phyloP scores from a whole-genome alignment of 2,888 invertebrate species.

The Chaetogeoica ovagalla region DNA sequence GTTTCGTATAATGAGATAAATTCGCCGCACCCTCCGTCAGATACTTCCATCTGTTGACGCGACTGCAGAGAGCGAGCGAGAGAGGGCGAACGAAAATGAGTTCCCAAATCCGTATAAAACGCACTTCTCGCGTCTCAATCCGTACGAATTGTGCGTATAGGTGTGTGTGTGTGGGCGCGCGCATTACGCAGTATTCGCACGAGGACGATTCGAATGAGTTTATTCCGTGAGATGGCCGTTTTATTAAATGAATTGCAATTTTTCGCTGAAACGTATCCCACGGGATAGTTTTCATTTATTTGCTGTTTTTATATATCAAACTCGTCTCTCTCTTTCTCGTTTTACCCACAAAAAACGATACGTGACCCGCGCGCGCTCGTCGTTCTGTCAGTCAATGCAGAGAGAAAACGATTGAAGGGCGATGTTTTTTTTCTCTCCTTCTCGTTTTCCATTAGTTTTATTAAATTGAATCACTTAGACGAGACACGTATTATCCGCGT shows the following conservation, averaged over 20 bases:
- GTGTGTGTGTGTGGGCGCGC: no score
- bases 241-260: slow-evolving; percentile 7
- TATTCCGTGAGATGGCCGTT: neutral
- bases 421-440: neutral
- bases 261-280: neutral
- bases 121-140: neutral
- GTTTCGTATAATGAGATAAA: slow-evolving; percentile 18
- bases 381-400: slow-evolving; percentile 14
- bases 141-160: neutral
- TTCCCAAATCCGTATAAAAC: neutral
- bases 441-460: slow-evolving; percentile 41
- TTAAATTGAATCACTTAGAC: slow-evolving; percentile 33
- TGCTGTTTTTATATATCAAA: neutral
- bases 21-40: neutral
- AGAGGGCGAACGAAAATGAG: neutral
- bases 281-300: neutral
- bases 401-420: slow-evolving; percentile 4
- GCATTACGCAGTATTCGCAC: neutral
- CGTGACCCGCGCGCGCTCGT: slow-evolving; percentile 21
- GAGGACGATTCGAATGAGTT: neutral
- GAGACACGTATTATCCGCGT: neutral
- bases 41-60: neutral
- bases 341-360: neutral
- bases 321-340: neutral
- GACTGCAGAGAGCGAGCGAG: neutral